These are phyloP conservation scores for Morpho achilles DNA, from an alignment of 2,888 invertebrate species.

Conservation along the genomic window DNA sequence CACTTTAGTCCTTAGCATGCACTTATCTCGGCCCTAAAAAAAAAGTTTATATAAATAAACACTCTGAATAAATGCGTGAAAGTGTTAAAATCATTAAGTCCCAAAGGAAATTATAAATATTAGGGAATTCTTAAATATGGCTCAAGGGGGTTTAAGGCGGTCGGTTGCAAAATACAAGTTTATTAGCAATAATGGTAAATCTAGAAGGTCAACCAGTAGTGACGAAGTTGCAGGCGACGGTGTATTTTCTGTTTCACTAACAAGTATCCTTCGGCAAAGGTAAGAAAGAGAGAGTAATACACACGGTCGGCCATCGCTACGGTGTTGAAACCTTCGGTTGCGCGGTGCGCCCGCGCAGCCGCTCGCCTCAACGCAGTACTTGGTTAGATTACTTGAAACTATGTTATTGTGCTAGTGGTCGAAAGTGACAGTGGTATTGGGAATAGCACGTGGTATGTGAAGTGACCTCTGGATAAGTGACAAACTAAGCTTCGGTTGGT, in stretches of 20 bases:
- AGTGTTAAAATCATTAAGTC: too few relatives aligned
- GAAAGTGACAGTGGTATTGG: conserved; percentile 66
- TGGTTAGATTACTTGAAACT: conserved; percentile 46
- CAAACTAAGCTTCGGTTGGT: conserved; percentile 38
- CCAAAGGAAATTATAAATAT: background rate
- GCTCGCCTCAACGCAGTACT: conserved; percentile 47
- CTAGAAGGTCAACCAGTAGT: conserved; percentile 68
- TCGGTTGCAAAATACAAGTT: conserved; percentile 63
- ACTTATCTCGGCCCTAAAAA: too few relatives aligned
- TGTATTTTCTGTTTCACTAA: conserved; percentile 39
- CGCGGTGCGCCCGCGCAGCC: conserved; percentile 47
- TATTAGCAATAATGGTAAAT: conserved; percentile 69
- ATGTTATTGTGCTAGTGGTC: conserved; percentile 42
- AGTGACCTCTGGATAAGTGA: conserved; percentile 37
- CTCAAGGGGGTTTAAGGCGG: conserved; percentile 48
- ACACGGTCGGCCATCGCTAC: conserved; percentile 48
- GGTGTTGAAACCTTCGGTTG: conserved; percentile 67
- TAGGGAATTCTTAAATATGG: conserved; percentile 37
- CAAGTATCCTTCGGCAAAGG: conserved; percentile 28
- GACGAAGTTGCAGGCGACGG: conserved; percentile 44
- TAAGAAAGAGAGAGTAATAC: conserved; percentile 49
- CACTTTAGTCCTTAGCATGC: too few relatives aligned
- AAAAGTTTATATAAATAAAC: too few relatives aligned
- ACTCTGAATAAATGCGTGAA: too few relatives aligned
- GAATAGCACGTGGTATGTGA: conserved; percentile 43